phyloP scores from a whole-genome alignment of 2,113 vertebrate species.

The Toxotes jaculatrix region DNA sequence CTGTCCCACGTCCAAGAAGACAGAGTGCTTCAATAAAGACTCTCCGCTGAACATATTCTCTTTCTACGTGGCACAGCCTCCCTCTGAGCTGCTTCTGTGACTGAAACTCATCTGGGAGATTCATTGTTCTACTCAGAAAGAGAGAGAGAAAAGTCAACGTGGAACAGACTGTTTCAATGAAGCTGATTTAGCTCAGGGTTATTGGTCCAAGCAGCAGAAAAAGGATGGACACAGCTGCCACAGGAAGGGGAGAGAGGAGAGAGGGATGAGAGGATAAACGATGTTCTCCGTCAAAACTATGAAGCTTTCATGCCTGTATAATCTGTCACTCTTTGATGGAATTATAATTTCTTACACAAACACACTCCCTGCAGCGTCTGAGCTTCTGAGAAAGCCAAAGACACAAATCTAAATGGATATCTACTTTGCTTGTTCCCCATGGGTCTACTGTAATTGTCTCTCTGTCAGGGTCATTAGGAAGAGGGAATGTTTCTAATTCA shows the following conservation, averaged over 20 bases:
- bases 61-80: conserved; percentile 62
- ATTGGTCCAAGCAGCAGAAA: conserved; percentile 38
- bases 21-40: conserved; percentile 71
- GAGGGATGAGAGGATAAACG: conserved; percentile 24
- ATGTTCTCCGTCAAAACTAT: conserved; percentile 36
- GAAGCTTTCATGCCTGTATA: conserved; percentile 17
- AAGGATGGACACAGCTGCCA: conserved; percentile 33
- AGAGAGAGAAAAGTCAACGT: conserved; percentile 14
- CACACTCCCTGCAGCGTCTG: conserved; percentile 42
- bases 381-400: conserved; percentile 34
- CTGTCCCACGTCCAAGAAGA: conserved; percentile 67
- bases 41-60: conserved; percentile 57
- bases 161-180: conserved; percentile 60
- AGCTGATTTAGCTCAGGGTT: conserved; percentile 67
- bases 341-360: conserved; percentile 41
- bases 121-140: conserved; percentile 63
- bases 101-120: conserved; percentile 70
- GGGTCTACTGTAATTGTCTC: conserved; percentile 67
- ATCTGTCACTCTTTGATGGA: conserved; percentile 33
- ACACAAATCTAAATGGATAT: conserved; percentile 75
- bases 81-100: conserved; percentile 58
- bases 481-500: conserved; percentile 61
- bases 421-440: conserved; percentile 64
- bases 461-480: conserved; percentile 72
- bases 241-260: conserved; percentile 16